Base-by-base conservation (phyloP, 2,797 vertebrate genomes). In the Odontamblyopus rebecca region DNA sequence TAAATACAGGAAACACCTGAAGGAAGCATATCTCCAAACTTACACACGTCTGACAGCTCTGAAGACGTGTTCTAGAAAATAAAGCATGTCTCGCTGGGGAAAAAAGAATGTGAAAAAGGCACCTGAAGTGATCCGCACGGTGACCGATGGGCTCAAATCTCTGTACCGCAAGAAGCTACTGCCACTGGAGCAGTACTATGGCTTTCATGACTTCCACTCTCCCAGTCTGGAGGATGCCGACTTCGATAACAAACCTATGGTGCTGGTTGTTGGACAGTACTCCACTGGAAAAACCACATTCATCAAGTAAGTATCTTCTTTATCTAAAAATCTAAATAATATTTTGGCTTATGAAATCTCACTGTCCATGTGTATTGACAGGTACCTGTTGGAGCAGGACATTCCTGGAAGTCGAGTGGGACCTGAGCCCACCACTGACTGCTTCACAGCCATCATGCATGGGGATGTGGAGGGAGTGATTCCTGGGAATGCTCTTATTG, bases 201-300 rank as follows among this genome's bases (percentile, higher is more conserved):
- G 94, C 4, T 98, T 98, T 59, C 95, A 97, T 0, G 93, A 96
- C 78, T 98, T 98, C 89, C 97, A 98, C 83, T 97, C 96, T 0
- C 90, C 92, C 0, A 91, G 95, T 18, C 82, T 98, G 83, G 97
- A 98, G 70, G 97, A 96, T 0, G 97, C 97, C 0, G 97, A 98
- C 83, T 98, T 98, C 1, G 95, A 96, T 18, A 96, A 95, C 83
- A 98, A 98, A 77, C 97, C 97, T 1, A 98, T 98, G 97, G 96
- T 98, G 76, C 87, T 98, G 82, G 96, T 98, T 72, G 95, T 96
- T 7, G 97, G 97, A 4, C 97, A 98, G 78, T 98, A 98, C 76
- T 98, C 96, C 66, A 97, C 97, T 0, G 97, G 97, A 51, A 98
- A 98, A 86, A 98, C 97, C 4, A 98, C 96, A 2, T 98, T 98